Percentiles rank a stretch among this genome's conserved stretches.
Conservation (phyloP, 2,888 invertebrate species). For the Dicyrtomina minuta region DNA sequence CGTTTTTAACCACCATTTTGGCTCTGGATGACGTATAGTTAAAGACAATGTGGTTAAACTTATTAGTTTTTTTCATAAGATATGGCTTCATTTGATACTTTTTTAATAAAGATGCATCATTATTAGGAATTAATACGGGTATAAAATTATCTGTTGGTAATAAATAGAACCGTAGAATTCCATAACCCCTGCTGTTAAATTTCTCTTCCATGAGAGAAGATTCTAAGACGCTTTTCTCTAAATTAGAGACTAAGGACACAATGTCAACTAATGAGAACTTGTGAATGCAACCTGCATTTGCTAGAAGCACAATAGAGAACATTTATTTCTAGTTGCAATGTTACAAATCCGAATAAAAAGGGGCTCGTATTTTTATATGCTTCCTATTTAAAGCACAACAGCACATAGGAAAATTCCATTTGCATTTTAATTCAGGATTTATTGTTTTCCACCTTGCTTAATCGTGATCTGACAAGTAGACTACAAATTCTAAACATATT, state of each 20-base stretch:
- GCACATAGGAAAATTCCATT: constrained; percentile 42
- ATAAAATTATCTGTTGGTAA: neutral
- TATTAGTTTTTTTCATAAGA: constrained; percentile 2
- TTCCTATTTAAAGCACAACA: constrained; percentile 50
- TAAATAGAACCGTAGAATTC: constrained; percentile 27
- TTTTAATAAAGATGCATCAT: constrained; percentile 32
- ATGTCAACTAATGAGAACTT: constrained; percentile 37
- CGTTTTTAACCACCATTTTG: constrained; percentile 33
- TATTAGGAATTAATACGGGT: constrained; percentile 21
- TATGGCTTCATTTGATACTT: constrained; percentile 28
- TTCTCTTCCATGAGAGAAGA: constrained; percentile 11
- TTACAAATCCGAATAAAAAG: constrained; percentile 40
- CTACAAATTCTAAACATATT: constrained; percentile 1
- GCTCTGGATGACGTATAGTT: constrained; percentile 39
- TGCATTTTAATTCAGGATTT: constrained; percentile 22
- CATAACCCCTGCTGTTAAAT: constrained; percentile 3
- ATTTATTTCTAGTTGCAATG: constrained; percentile 48
- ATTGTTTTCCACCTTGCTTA: neutral
- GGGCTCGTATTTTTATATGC: constrained; percentile 43
- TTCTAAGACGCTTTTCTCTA: constrained; percentile 36
- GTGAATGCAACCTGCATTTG: constrained; percentile 26
- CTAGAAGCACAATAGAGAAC: constrained; percentile 36
- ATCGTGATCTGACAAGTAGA: neutral
- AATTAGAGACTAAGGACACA: constrained; percentile 31
- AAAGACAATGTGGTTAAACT: constrained; percentile 28